A percentile compares a stretch with the other conserved stretches of the same genome.
These are phyloP conservation scores for Psophia crepitans DNA, from an alignment of 2,113 vertebrate species.

Conservation along the genomic window DNA sequence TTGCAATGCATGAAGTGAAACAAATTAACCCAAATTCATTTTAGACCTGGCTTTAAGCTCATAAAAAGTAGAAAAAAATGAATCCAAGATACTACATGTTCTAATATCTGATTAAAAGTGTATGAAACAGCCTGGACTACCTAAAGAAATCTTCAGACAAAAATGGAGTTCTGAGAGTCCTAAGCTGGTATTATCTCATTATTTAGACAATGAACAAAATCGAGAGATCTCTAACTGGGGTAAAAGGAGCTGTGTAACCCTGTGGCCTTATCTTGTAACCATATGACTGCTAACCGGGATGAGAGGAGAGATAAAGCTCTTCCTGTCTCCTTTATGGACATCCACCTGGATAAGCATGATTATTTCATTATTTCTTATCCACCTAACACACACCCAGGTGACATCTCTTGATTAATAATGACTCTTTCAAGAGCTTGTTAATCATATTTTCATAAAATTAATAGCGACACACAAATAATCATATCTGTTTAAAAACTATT, in stretches of 20 bases:
- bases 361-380: background rate
- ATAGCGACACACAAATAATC: background rate
- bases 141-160: background rate
- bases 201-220: background rate
- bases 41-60: background rate
- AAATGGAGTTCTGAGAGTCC: background rate
- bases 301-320: background rate
- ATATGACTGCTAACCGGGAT: fast-evolving
- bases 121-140: background rate
- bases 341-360: background rate
- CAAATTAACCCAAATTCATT: background rate
- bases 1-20: background rate
- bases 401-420: background rate
- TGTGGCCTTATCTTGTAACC: background rate
- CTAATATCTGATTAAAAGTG: background rate
- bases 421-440: background rate
- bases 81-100: background rate
- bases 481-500: background rate
- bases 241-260: background rate
- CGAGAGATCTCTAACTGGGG: background rate
- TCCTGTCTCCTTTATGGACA: background rate
- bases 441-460: background rate
- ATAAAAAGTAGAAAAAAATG: background rate
- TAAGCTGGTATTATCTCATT: background rate
- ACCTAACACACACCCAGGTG: background rate